A percentile compares a stretch with the other conserved stretches of the same genome.
Evolutionary conservation across 2,113 vertebrate species (phyloP).

Genomic region (Solenodon paradoxus): DNA sequence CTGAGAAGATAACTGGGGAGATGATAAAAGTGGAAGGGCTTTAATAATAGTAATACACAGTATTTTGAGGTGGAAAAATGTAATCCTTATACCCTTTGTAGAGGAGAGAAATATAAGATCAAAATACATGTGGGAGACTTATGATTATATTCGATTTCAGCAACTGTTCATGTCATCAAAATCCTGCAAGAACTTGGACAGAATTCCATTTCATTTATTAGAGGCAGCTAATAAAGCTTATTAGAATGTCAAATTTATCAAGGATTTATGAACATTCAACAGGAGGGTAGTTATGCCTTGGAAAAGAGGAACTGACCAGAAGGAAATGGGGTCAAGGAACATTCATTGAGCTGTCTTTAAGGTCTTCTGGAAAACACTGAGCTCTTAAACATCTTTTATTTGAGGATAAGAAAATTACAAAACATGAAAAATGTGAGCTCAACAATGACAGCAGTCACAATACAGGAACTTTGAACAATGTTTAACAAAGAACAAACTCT

Average conservation of each 20-base stretch:
- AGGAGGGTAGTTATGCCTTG: rapidly evolving
- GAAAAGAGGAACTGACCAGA: not conserved
- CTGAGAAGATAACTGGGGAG: not conserved
- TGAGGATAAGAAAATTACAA: not conserved
- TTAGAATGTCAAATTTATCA: not conserved
- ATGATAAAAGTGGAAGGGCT: not conserved
- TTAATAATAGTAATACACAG: not conserved
- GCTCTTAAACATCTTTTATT: not conserved
- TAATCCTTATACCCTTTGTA: not conserved
- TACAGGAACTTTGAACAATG: not conserved
- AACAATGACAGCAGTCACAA: not conserved
- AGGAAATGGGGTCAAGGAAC: not conserved
- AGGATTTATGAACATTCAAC: not conserved
- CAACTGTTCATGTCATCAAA: not conserved
- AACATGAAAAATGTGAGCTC: not conserved
- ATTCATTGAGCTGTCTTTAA: not conserved
- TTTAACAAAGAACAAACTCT: not conserved
- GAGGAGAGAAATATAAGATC: not conserved
- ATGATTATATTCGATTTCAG: not conserved
- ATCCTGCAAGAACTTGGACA: not conserved
- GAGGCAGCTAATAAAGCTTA: not conserved
- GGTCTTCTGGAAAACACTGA: not conserved
- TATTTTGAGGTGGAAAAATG: not conserved
- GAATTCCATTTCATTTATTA: not conserved
- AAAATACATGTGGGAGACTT: rapidly evolving